These are phyloP conservation scores for Neoscelio sp. DNA, from an alignment of 2,888 invertebrate genomes.

Conservation along the genomic window DNA sequence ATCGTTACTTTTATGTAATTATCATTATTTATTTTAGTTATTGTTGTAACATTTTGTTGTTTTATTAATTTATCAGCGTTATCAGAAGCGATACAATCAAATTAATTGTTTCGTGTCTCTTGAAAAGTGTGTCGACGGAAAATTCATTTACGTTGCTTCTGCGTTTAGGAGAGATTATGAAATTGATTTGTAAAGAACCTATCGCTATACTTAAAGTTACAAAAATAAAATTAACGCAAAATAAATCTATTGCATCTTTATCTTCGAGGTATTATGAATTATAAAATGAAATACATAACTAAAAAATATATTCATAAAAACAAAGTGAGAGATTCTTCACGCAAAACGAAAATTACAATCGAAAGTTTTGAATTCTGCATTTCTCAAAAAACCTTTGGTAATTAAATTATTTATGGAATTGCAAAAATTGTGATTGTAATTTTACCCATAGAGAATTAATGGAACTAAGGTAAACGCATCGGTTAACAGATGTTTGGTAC, in stretches of 20 bases:
- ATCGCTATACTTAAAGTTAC: slow-evolving; percentile 17
- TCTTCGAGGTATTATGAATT: not conserved
- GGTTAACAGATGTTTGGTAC: no score
- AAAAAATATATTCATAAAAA: slow-evolving; percentile 6
- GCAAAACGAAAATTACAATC: slow-evolving; percentile 19
- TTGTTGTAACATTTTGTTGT: slow-evolving; percentile 18
- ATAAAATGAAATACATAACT: slow-evolving; percentile 11
- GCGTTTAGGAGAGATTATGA: slow-evolving; percentile 4
- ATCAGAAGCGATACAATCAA: not conserved
- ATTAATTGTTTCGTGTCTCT: not conserved
- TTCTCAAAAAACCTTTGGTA: no score
- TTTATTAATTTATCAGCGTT: not conserved
- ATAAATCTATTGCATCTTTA: slow-evolving; percentile 9
- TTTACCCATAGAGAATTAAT: slow-evolving; percentile 24
- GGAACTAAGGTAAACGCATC: no score
- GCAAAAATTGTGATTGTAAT: slow-evolving; percentile 11
- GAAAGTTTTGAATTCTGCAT: not conserved
- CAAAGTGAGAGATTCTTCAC: slow-evolving; percentile 1
- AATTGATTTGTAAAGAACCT: slow-evolving; percentile 12
- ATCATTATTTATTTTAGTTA: slow-evolving; percentile 20
- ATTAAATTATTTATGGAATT: not conserved
- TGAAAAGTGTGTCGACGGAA: no score
- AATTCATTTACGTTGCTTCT: no score
- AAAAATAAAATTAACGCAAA: slow-evolving; percentile 28
- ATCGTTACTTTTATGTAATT: slow-evolving; percentile 10